Base-by-base conservation (phyloP, 1,140 invertebrate species). In the Bombus breviceps region DNA sequence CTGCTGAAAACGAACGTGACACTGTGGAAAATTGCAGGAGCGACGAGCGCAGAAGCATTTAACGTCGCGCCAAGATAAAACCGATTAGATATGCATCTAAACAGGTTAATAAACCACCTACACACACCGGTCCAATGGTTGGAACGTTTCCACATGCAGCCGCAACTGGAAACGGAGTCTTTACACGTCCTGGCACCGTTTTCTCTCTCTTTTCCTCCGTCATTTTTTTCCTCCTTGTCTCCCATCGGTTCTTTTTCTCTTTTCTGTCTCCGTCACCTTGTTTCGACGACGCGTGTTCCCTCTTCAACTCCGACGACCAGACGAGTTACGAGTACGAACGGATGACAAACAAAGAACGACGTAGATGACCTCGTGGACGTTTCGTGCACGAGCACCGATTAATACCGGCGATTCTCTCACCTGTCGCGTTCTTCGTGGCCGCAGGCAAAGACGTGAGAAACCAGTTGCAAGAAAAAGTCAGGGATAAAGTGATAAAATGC, bases 301-400 rank as follows among this genome's bases (percentile, higher is more conserved):
- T 41, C 69, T 75, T 86, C 66, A 83, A 82, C 79, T 68, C 71
- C 10, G 75, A 83, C 85, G 77, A 85, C 80, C 68, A 82, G 18
- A 81, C 83, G 74, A 85, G 68, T 81, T 85, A 80, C 88, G 83
- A 84, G 78, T 53, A 32, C 62, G 62, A 34, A 12, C 85, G 85
- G 81, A 87, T 90, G 87, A 89, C 83, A 85, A 90, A 91, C 88
- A 90, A 90, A 92, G 85, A 87, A 66, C 87, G 72, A 71, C 75
- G 89, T 82, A 87, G 81, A 53, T 53, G 47, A 53, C 90, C 91
- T 92, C 87, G 89, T 28, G 32, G 25, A 86, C 74, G 88, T 79
- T 81, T 89, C 62, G 81, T 66, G 83, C 71, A 64, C 82, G 80
- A 87, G 81, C 78, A 86, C 69, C 88, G 90, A 92, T 92, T 85